phyloP scores from a whole-genome alignment of 2,888 invertebrate genomes.

The Bombylius major region DNA sequence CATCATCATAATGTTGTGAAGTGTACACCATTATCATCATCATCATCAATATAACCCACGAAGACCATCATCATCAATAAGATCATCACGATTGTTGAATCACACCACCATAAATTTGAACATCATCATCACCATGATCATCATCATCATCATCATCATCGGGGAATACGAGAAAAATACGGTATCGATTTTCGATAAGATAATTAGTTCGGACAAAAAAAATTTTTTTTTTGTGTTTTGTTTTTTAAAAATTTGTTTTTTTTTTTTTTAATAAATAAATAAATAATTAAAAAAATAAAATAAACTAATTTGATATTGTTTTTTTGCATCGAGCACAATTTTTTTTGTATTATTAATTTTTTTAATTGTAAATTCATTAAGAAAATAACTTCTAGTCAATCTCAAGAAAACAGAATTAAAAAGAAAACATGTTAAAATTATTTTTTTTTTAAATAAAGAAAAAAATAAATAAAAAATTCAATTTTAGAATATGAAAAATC shows the following conservation, averaged over 20 bases:
- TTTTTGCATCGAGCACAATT: constrained; percentile 10
- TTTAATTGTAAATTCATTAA: background rate
- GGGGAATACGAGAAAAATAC: constrained; percentile 41
- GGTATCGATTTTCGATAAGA: constrained; percentile 40
- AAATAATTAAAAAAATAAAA: background rate
- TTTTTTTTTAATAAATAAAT: constrained; percentile 12
- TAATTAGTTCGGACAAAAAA: constrained; percentile 39
- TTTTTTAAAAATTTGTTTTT: constrained; percentile 16
- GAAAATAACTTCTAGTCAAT: too few species aligned
- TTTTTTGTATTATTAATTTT: constrained; percentile 22
- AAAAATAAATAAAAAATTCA: too few species aligned
- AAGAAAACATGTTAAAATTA: background rate
- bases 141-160: constrained; percentile 30
- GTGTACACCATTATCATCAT: constrained; percentile 16
- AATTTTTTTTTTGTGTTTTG: constrained; percentile 19
- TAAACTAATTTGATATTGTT: constrained; percentile 11
- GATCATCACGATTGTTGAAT: constrained; percentile 16
- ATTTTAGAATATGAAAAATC: too few species aligned
- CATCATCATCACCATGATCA: constrained; percentile 23
- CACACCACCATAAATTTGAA: constrained; percentile 15
- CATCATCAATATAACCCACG: constrained; percentile 17
- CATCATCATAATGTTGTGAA: constrained; percentile 1
- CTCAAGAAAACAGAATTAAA: background rate
- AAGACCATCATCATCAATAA: constrained; percentile 33
- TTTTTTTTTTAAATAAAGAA: too few species aligned